Conservation (phyloP, 2,113 vertebrate genomes). For the Hemichromis elongatus region DNA sequence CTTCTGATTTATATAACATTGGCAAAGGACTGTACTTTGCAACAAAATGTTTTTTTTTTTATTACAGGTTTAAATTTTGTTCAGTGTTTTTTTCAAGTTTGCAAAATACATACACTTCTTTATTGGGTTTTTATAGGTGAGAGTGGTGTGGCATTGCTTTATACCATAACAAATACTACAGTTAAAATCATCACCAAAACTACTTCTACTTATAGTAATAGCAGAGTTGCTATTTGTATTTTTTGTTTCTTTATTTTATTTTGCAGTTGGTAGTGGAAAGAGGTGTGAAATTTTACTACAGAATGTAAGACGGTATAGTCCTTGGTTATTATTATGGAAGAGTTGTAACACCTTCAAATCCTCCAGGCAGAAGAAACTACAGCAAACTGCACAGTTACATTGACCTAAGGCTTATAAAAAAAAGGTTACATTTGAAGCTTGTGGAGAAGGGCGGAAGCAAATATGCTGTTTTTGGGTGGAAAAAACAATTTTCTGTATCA, state of each 20-base stretch:
- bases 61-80: not conserved
- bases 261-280: not conserved
- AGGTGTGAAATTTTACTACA: not conserved
- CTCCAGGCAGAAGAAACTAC: not conserved
- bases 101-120: not conserved
- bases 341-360: not conserved
- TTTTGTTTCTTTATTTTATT: not conserved
- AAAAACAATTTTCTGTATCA: not conserved
- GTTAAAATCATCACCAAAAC: not conserved
- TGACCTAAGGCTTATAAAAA: not conserved
- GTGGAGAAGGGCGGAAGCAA: not conserved
- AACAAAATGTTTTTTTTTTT: not conserved
- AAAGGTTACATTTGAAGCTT: not conserved
- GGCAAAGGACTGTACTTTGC: not conserved
- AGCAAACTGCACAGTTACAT: not conserved
- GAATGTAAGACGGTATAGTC: not conserved
- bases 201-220: not conserved
- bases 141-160: not conserved
- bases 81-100: not conserved
- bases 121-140: not conserved
- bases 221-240: not conserved
- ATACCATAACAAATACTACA: not conserved
- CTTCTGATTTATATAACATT: conserved; percentile 59
- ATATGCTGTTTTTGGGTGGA: not conserved
- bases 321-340: not conserved